Conservation (phyloP, 2,888 invertebrate species). For the Drosophila maculinotata region DNA sequence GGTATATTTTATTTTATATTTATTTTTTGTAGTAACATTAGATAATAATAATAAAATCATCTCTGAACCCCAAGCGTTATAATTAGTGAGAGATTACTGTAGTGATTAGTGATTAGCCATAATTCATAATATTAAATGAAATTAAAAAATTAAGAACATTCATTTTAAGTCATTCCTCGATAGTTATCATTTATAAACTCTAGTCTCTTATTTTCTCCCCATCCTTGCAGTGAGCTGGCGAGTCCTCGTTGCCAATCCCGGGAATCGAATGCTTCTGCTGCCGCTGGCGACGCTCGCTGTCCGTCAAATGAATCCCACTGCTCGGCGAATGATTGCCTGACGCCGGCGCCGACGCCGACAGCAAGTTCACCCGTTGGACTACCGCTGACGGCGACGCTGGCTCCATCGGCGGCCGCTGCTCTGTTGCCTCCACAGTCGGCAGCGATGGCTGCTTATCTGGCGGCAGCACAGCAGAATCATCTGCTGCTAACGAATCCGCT, state of each 20-base stretch:
- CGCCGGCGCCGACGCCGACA: constrained; percentile 86
- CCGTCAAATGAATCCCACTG: constrained; percentile 92
- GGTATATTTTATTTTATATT: too few species aligned
- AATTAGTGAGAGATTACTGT: too few species aligned
- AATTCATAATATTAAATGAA: too few species aligned
- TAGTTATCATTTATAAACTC: not conserved
- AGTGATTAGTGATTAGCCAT: too few species aligned
- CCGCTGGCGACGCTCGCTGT: constrained; percentile 88
- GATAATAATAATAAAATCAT: too few species aligned
- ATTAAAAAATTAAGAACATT: too few species aligned
- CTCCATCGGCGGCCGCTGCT: constrained; percentile 88
- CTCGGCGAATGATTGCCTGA: constrained; percentile 87
- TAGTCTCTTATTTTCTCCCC: not conserved
- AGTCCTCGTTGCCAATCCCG: constrained; percentile 93
- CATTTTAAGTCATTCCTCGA: too few species aligned
- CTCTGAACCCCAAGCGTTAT: too few species aligned
- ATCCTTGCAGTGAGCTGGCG: constrained; percentile 88
- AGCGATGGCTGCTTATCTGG: constrained; percentile 92
- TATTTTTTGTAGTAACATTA: too few species aligned
- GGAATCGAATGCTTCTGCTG: constrained; percentile 89
- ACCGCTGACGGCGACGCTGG: constrained; percentile 88
- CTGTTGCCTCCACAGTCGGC: constrained; percentile 92
- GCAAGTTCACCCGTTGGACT: constrained; percentile 86
- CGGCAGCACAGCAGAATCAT: constrained; percentile 91
- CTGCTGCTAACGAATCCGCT: constrained; percentile 91